Conservation (phyloP, 2,888 invertebrate species). For the Metacarcinus magister region DNA sequence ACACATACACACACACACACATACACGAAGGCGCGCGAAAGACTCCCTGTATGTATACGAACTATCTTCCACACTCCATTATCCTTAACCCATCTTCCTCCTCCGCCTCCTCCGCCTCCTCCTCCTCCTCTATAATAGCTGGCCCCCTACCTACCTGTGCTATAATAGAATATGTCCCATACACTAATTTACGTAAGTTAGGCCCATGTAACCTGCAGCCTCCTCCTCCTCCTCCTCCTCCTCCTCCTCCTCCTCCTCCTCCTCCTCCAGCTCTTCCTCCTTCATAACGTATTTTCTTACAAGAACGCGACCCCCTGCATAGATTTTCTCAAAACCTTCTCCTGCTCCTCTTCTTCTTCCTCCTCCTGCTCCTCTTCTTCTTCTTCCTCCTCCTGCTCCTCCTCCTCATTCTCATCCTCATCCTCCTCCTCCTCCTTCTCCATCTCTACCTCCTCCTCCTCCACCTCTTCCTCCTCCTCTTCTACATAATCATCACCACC, state of each 20-base stretch:
- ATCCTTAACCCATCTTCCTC: neutral
- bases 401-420: neutral
- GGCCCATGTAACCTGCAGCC: neutral
- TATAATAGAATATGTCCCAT: conserved; percentile 18
- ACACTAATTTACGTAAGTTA: neutral
- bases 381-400: neutral
- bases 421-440: neutral
- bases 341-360: neutral
- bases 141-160: neutral
- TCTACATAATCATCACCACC: neutral
- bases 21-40: too few relatives aligned
- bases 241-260: conserved; percentile 6
- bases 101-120: neutral
- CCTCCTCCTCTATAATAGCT: neutral
- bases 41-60: neutral
- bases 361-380: neutral
- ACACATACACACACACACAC: neutral
- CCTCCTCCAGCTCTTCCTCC: neutral
- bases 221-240: neutral
- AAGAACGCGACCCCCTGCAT: neutral
- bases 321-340: neutral
- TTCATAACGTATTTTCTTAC: neutral
- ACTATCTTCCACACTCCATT: neutral
- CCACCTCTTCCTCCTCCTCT: too few relatives aligned
- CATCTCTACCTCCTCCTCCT: too few relatives aligned